Percentiles rank a stretch among this genome's conserved stretches.
phyloP scores from a whole-genome alignment of 92 coral and sea anemone genomes.

The Paragorgia papillata region DNA sequence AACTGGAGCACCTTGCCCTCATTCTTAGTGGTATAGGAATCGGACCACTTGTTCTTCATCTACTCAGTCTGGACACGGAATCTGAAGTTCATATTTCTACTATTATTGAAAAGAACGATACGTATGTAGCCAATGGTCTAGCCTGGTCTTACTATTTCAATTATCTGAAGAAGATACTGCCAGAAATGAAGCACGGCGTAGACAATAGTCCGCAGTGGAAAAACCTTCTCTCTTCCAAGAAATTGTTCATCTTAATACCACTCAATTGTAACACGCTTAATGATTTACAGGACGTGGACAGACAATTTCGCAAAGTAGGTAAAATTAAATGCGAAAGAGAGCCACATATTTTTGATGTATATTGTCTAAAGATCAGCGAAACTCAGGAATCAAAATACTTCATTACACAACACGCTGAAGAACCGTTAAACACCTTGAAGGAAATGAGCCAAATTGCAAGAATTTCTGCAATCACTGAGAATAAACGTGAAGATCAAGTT shows the following conservation, averaged over 20 bases:
- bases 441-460: neutral
- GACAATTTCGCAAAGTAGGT: neutral
- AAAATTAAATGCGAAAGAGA: neutral
- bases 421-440: slow-evolving; percentile 2
- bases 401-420: slow-evolving; percentile 1
- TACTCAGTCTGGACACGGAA: slow-evolving; percentile 21
- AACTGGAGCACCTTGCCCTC: neutral
- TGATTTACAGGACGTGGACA: neutral
- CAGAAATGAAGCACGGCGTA: neutral
- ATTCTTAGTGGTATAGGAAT: slow-evolving; percentile 1
- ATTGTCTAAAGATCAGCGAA: neutral
- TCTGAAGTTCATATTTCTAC: slow-evolving; percentile 22
- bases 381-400: neutral
- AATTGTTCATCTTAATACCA: slow-evolving; percentile 8
- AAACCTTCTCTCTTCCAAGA: neutral
- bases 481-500: neutral
- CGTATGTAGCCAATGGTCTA: slow-evolving; percentile 3
- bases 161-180: slow-evolving; percentile 6
- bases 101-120: slow-evolving; percentile 3
- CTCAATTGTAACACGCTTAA: neutral
- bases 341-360: neutral
- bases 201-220: neutral
- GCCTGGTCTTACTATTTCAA: slow-evolving; percentile 30
- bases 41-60: slow-evolving; percentile 11
- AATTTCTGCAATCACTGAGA: neutral